phyloP scores from a whole-genome alignment of 2,113 vertebrate genomes.

The Zingel zingel region DNA sequence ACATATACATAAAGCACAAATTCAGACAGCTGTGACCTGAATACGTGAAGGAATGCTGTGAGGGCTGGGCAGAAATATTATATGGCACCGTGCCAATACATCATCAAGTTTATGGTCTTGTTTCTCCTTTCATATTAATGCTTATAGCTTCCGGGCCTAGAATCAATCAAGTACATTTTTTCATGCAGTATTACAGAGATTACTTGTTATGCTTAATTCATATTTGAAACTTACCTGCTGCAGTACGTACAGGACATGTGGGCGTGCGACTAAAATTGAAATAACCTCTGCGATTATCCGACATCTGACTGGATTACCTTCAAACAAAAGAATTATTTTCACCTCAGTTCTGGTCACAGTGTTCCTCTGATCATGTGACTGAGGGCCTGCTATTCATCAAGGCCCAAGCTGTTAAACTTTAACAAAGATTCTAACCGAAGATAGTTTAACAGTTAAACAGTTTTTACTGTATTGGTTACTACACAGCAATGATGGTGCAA shows the following conservation, averaged over 20 bases:
- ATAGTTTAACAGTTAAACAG: not conserved
- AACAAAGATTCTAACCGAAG: not conserved
- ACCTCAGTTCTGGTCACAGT: conserved; percentile 42
- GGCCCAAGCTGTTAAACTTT: conserved; percentile 12
- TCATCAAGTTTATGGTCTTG: no score
- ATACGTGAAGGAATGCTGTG: conserved; percentile 44
- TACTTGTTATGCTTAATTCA: not conserved
- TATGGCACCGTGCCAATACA: conserved; percentile 19
- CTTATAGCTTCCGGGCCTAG: not conserved
- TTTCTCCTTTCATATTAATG: conserved; percentile 16
- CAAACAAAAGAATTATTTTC: conserved; percentile 56
- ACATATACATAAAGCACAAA: conserved; percentile 33
- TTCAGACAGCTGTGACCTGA: conserved; percentile 48
- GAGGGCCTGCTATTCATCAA: conserved; percentile 22
- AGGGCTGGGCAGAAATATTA: conserved; percentile 9
- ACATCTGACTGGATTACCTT: conserved; percentile 50
- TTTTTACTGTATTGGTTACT: not conserved
- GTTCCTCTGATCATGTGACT: conserved; percentile 57
- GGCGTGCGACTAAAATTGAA: not conserved
- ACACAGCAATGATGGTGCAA: not conserved
- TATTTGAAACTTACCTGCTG: not conserved
- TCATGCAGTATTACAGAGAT: not conserved
- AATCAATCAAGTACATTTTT: not conserved
- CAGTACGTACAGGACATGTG: not conserved
- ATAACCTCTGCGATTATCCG: conserved; percentile 25